Base-by-base conservation (phyloP, 2,113 vertebrate species). In the Megalops atlanticus region DNA sequence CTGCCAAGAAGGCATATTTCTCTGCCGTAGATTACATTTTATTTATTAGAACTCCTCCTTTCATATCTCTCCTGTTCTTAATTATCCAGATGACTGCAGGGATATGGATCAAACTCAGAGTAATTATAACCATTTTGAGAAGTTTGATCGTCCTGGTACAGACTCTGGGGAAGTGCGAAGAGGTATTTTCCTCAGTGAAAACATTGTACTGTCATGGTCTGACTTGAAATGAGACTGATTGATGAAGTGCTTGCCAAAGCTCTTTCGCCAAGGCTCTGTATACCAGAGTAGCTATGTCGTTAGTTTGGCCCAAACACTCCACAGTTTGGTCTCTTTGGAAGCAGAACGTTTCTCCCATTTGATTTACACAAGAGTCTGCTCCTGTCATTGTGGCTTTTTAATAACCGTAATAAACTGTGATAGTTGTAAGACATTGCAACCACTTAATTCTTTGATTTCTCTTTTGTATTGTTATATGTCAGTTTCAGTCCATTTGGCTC, bases 171-270 rank as follows among this genome's bases (percentile, higher is more conserved):
- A 18, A 27, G 72, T n/a, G 3, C 40, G 38, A 40, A 40, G 38
- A 1, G 21, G 15, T 71, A n/a, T 71, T 71, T 36, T 71, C 31
- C 7, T 24, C 24, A 78, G 78, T 18, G 82, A 82, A 82, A 79
- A 76, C 54, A 80, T 74, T 75, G 64, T 76, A 79, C 72, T 79
- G 81, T 79, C 76, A 68, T 70, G 77, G 85, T 87, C 87, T 76
- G 79, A 79, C 81, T 54, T 74, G 84, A 82, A 80, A 84, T 81
- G 80, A 77, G 79, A 71, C 81, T 85, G 87, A 88, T 88, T 81
- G 77, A 88, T 87, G 84, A 73, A 24, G 80, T 87, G 85, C 83
- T 87, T 81, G 79, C 72, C 76, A 35, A 76, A 84, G 77, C 80
- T 47, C 43, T 78, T 84, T 77, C 83, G 86, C 86, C 86, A 87